Evolutionary conservation across 1,140 invertebrate species (phyloP).

Genomic region (Halictus rubicundus): DNA sequence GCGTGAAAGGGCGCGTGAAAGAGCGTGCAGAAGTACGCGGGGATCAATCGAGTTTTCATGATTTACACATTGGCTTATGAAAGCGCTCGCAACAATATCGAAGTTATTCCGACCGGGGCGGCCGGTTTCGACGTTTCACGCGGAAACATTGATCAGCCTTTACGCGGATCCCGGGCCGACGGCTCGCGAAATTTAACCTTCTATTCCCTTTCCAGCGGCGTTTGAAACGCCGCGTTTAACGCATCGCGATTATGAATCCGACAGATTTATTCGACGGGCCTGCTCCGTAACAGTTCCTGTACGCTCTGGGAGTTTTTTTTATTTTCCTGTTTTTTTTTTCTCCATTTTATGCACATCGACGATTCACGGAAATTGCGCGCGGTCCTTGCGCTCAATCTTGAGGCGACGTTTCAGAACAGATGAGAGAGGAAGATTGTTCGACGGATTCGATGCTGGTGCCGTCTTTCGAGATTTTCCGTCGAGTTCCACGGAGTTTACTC

Average conservation of each 20-base stretch:
- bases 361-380: conserved; percentile 16
- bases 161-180: conserved; percentile 20
- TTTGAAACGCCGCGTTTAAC: conserved; percentile 8
- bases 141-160: conserved; percentile 51
- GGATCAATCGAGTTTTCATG: conserved; percentile 58
- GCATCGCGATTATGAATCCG: conserved; percentile 7
- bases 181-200: neutral
- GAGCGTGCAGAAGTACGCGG: conserved; percentile 39
- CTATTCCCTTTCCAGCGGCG: neutral
- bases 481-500: too few species aligned
- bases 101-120: conserved; percentile 46
- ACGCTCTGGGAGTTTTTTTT: neutral
- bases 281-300: conserved; percentile 1
- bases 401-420: too few species aligned
- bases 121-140: conserved; percentile 7
- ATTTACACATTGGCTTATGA: conserved; percentile 59
- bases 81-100: conserved; percentile 53
- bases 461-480: too few species aligned
- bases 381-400: too few species aligned
- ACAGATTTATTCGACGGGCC: conserved; percentile 6
- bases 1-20: conserved; percentile 53
- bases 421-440: too few species aligned
- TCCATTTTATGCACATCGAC: neutral
- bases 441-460: too few species aligned
- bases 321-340: too few species aligned